Evolutionary conservation across 2,113 vertebrate species (phyloP), one percentile per base, ranked within the genome.

Genomic region (Aramus guarauna): DNA sequence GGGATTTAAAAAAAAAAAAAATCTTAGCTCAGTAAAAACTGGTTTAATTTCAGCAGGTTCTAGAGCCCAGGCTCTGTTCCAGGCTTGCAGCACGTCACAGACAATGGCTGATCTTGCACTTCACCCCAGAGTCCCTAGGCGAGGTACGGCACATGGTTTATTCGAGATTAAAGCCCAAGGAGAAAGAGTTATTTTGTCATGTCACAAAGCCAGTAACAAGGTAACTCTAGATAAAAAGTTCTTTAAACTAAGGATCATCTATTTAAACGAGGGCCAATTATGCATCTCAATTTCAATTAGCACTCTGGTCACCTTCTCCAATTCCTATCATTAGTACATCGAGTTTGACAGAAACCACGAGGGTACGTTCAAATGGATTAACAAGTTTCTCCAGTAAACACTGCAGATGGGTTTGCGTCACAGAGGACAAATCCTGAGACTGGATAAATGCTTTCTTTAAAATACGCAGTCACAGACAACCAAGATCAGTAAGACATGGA

Each of bases 401-500:
- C 22, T 63, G 45, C 41, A 37, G 63, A 69, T 7, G 1, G 20
- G 7, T 15, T 73, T 53, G 55, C 6, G 45, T 18, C 55, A 75
- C n/a, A 64, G 24, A 58, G 52, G 29, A 80, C 72, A 89, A 79
- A 76, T 6, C n/a, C 56, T 3, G 5, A 45, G 36, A 58, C 56
- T 37, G 32, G 80, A 39, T 17, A 77, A 87, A 85, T 9, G 26
- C 56, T 72, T 56, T 23, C 34, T 84, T 39, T 36, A 37, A 63
- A 82, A 85, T 9, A 56, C 0, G 0, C 56, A 45, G 26, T 22
- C 88, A 79, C 79, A 79, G 72, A 48, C 20, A 79, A 62, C 7
- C 2, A 7, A n/a, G 34, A 34, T 0, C 68, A 34, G 1, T 0
- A 78, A 79, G 63, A 86, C 88, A 16, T 0, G 19, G 50, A 90